These are phyloP conservation scores for Lepidocolaptes lacrymiger DNA, from an alignment of 2,797 vertebrate genomes.

Conservation along the genomic window DNA sequence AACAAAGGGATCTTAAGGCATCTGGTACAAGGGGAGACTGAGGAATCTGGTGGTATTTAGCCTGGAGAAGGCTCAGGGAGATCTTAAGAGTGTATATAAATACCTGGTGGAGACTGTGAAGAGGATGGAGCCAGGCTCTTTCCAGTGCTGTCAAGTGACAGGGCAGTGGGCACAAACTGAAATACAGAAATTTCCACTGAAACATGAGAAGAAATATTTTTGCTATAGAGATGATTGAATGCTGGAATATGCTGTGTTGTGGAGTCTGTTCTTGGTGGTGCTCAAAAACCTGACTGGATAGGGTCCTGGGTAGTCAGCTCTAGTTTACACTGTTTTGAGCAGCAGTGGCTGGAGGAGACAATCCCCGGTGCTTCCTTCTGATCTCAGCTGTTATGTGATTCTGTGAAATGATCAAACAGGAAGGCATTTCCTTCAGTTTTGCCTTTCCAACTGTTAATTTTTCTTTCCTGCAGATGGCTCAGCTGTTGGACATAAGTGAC, in stretches of 20 bases:
- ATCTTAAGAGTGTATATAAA: neutral
- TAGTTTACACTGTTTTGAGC: neutral
- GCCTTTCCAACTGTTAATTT: neutral
- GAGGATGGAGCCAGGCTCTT: neutral
- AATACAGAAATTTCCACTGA: neutral
- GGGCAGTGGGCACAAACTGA: neutral
- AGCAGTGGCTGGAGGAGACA: neutral
- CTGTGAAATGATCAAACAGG: neutral
- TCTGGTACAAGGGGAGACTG: neutral
- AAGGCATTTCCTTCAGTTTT: slow-evolving; percentile 33
- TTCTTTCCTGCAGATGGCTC: neutral
- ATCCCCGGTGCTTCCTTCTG: neutral
- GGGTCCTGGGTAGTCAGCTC: neutral
- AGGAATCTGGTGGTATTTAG: neutral
- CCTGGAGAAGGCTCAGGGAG: neutral
- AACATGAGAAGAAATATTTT: neutral
- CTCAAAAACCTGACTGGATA: neutral
- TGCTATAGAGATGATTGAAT: neutral
- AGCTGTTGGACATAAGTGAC: neutral
- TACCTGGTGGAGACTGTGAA: neutral
- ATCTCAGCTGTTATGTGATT: neutral
- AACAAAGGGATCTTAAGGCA: neutral
- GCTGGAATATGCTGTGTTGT: neutral
- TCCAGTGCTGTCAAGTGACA: neutral
- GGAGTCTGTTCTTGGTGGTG: neutral